Conservation (phyloP, 2,888 invertebrate genomes). For the Oegoconia quadripuncta region DNA sequence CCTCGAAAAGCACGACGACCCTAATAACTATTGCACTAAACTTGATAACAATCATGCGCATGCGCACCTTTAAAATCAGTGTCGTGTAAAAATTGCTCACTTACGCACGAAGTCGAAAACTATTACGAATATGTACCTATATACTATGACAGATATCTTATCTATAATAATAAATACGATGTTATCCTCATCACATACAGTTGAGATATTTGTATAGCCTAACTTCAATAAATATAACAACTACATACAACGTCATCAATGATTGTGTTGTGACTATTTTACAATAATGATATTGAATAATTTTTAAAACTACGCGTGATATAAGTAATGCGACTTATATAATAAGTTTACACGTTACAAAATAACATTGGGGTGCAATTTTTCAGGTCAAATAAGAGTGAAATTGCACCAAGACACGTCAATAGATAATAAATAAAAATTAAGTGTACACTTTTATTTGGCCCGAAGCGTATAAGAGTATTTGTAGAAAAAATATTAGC, state of each 20-base stretch:
- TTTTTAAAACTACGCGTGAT: not conserved
- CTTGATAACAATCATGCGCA: not conserved
- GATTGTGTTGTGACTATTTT: constrained; percentile 17
- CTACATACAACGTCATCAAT: constrained; percentile 21
- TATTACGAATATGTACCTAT: not conserved
- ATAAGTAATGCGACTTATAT: no score
- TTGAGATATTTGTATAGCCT: constrained; percentile 1
- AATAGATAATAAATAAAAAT: not conserved
- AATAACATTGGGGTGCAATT: no score
- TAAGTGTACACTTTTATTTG: constrained; percentile 15
- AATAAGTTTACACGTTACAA: not conserved
- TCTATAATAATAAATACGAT: not conserved
- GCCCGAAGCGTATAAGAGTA: constrained; percentile 21
- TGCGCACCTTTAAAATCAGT: not conserved
- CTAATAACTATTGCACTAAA: no score
- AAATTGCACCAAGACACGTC: not conserved
- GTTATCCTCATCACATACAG: not conserved
- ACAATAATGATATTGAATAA: constrained; percentile 17
- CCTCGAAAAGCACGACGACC: no score
- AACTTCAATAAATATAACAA: constrained; percentile 9
- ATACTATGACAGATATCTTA: not conserved
- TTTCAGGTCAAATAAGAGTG: no score
- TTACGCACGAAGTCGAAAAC: not conserved
- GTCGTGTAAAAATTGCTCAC: not conserved
- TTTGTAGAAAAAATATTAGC: constrained; percentile 34